Percentiles rank a stretch among this genome's conserved stretches.
These are phyloP conservation scores for Cnemophilus loriae DNA, from an alignment of 2,113 vertebrate genomes.

Conservation along the genomic window DNA sequence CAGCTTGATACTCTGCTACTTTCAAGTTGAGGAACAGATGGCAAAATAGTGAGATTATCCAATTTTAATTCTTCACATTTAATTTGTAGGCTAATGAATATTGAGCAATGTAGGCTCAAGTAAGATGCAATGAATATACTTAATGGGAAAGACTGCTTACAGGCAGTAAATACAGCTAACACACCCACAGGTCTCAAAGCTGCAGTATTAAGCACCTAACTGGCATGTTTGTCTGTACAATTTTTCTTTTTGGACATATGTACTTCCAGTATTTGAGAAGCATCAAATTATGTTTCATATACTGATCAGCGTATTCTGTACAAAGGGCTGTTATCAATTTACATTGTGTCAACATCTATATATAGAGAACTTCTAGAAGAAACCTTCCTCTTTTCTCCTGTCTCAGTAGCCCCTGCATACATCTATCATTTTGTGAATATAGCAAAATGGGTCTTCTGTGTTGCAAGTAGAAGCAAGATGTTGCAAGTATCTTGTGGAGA, in stretches of 20 bases:
- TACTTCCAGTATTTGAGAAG: not conserved
- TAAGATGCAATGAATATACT: not conserved
- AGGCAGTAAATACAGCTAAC: not conserved
- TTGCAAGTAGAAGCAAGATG: not conserved
- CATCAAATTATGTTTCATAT: not conserved
- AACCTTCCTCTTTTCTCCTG: not conserved
- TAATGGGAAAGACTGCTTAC: not conserved
- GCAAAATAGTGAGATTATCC: not conserved
- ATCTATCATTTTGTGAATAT: not conserved
- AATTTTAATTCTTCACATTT: slow-evolving; percentile 28
- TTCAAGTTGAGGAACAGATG: slow-evolving; percentile 19
- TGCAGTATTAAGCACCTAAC: not conserved
- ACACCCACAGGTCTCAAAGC: not conserved
- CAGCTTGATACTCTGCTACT: not conserved
- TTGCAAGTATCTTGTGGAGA: not conserved
- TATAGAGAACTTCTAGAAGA: not conserved
- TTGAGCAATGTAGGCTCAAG: not conserved
- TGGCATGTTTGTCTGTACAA: not conserved
- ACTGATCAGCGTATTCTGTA: not conserved
- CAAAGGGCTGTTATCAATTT: not conserved
- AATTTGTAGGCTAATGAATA: slow-evolving; percentile 26
- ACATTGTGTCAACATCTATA: not conserved
- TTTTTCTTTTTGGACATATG: not conserved
- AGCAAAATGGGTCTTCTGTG: not conserved
- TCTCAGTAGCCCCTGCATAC: not conserved